These are phyloP conservation scores for Poeciliopsis occidentalis DNA, from an alignment of 2,113 vertebrate species.

Conservation along the genomic window DNA sequence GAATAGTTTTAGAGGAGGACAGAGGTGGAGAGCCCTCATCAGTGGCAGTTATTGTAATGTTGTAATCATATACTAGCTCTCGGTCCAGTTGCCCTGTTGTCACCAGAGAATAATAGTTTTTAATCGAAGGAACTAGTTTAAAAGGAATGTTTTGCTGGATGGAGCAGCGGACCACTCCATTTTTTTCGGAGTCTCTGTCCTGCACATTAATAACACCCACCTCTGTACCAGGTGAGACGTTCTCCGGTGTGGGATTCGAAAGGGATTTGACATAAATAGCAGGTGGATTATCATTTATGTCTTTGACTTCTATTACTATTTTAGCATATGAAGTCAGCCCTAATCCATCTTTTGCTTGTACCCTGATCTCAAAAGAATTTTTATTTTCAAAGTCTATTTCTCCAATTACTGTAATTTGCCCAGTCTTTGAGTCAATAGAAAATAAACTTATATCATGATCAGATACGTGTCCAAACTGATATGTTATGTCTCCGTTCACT, in stretches of 20 bases:
- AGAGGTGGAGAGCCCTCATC: not conserved
- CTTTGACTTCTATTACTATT: constrained; percentile 63
- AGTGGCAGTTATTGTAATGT: not conserved
- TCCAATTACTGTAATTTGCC: constrained; percentile 1
- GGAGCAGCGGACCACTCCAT: constrained; percentile 2
- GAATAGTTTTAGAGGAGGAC: not conserved
- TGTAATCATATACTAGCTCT: not conserved
- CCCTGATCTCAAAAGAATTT: constrained; percentile 74
- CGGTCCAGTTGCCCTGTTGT: constrained; percentile 55
- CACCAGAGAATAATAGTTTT: constrained; percentile 47
- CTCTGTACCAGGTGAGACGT: not conserved
- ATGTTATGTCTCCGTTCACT: constrained; percentile 46
- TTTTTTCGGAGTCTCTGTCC: constrained; percentile 16
- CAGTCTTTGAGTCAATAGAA: constrained; percentile 7
- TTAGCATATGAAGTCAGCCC: constrained; percentile 73
- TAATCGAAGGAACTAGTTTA: constrained; percentile 19
- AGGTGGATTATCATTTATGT: constrained; percentile 78
- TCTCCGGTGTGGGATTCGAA: constrained; percentile 3
- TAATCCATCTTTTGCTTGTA: constrained; percentile 78
- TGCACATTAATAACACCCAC: not conserved
- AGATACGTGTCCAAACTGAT: constrained; percentile 49
- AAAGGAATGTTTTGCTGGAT: constrained; percentile 6
- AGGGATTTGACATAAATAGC: constrained; percentile 47
- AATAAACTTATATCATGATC: constrained; percentile 66
- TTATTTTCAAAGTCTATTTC: not conserved